These are phyloP conservation scores for Steatornis caripensis DNA, from an alignment of 2,113 vertebrate genomes.

Conservation along the genomic window DNA sequence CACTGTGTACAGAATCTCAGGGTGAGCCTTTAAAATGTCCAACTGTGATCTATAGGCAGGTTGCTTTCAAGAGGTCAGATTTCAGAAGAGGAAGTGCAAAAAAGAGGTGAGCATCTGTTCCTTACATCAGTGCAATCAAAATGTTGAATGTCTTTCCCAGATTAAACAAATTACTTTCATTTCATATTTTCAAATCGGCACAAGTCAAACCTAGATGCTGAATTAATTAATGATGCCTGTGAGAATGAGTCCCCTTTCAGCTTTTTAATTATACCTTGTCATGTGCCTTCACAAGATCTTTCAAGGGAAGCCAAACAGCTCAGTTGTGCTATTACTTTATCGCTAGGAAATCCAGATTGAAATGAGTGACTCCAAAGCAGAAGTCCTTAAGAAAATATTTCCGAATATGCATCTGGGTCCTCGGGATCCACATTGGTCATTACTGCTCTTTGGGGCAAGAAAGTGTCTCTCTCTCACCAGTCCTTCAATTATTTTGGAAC, in stretches of 20 bases:
- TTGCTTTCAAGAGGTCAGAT: neutral
- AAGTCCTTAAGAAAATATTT: neutral
- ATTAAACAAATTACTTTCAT: constrained; percentile 26
- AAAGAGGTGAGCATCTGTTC: neutral
- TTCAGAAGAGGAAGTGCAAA: neutral
- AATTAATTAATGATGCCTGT: neutral
- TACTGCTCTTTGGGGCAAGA: neutral
- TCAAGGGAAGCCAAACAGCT: neutral
- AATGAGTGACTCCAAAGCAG: neutral
- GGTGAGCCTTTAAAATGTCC: neutral
- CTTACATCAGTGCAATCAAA: neutral
- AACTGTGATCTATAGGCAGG: neutral
- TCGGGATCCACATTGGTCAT: neutral
- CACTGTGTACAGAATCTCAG: neutral
- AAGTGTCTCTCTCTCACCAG: neutral
- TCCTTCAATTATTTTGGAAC: neutral
- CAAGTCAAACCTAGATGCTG: neutral
- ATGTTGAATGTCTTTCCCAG: constrained; percentile 20
- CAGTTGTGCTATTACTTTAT: neutral
- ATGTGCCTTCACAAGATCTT: neutral
- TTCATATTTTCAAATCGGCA: neutral
- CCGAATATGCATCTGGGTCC: neutral
- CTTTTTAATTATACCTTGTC: neutral
- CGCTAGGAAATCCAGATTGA: neutral
- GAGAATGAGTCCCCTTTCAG: constrained; percentile 8